phyloP scores from a whole-genome alignment of 2,113 vertebrate species.

The Cyanoderma ruficeps region DNA sequence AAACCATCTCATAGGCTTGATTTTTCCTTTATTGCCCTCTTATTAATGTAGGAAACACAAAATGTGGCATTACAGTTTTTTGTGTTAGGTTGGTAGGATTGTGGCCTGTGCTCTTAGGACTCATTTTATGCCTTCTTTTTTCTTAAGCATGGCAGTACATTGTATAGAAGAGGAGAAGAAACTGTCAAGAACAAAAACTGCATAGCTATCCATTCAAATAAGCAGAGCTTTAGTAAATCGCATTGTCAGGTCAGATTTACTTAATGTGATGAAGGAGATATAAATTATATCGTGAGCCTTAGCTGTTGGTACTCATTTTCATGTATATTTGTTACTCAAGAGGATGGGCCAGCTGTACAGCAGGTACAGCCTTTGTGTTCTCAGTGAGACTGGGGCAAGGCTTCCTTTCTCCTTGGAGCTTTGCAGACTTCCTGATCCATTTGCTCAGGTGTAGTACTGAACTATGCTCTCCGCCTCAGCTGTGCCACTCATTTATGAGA shows the following conservation, averaged over 20 bases:
- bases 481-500: rapidly evolving
- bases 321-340: neutral
- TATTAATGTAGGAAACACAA: neutral
- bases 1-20: conserved; percentile 19
- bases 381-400: neutral
- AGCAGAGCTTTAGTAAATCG: neutral
- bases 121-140: neutral
- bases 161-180: neutral
- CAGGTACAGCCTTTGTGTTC: neutral
- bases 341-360: neutral
- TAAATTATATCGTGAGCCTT: rapidly evolving
- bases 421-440: neutral
- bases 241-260: neutral
- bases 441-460: neutral
- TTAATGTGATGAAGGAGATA: neutral
- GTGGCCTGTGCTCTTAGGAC: neutral
- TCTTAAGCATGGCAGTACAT: neutral
- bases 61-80: neutral
- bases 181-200: neutral
- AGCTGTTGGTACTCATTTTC: neutral
- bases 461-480: neutral
- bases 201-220: rapidly evolving
- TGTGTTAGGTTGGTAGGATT: neutral
- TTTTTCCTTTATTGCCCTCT: neutral
- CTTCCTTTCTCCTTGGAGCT: neutral